phyloP scores from a whole-genome alignment of 2,888 invertebrate species.

The Marronus borbonicus region DNA sequence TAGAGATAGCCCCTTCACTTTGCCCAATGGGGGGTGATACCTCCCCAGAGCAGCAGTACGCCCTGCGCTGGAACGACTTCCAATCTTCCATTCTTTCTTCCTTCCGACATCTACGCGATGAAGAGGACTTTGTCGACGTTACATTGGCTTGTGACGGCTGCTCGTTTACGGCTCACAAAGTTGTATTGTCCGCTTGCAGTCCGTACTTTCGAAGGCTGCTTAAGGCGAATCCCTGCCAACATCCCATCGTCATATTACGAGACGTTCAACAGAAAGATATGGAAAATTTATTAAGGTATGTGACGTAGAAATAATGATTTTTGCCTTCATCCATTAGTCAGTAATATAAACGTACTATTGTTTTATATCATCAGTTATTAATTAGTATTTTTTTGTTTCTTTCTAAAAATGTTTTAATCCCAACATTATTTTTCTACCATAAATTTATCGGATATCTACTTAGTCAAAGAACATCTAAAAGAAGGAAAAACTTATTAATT shows the following conservation, averaged over 20 bases:
- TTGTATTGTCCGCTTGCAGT: constrained; percentile 93
- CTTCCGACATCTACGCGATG: constrained; percentile 89
- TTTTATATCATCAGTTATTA: no score
- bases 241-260: constrained; percentile 90
- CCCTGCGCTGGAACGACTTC: constrained; percentile 95
- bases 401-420: no score
- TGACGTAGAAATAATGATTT: neutral
- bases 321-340: no score
- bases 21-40: constrained; percentile 76
- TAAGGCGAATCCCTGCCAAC: constrained; percentile 92
- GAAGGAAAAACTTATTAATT: no score
- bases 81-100: constrained; percentile 92
- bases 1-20: constrained; percentile 70
- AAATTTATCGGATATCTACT: no score
- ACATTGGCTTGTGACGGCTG: constrained; percentile 93
- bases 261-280: constrained; percentile 90
- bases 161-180: constrained; percentile 92
- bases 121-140: constrained; percentile 95
- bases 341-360: no score
- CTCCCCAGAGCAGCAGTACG: constrained; percentile 87
- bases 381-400: no score
- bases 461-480: no score
- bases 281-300: constrained; percentile 86
- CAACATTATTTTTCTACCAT: no score
- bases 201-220: constrained; percentile 91